These are phyloP conservation scores for Apus apus DNA, from an alignment of 2,113 vertebrate genomes.

Conservation along the genomic window DNA sequence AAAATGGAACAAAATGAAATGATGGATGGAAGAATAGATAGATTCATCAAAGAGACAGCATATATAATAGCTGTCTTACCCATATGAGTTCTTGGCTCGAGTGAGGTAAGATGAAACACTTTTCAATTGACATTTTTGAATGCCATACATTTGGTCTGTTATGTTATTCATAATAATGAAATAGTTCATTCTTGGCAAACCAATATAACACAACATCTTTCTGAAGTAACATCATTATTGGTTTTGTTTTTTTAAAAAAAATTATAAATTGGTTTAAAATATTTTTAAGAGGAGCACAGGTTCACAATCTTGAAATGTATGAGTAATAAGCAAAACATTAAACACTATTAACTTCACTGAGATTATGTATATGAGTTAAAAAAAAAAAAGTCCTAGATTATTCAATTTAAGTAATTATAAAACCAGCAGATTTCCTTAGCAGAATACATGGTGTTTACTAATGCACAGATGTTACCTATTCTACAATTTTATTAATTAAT, in stretches of 20 bases:
- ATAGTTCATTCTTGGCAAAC: slow-evolving; percentile 27
- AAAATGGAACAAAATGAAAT: slow-evolving; percentile 5
- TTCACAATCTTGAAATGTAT: neutral
- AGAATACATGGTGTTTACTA: neutral
- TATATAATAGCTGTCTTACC: neutral
- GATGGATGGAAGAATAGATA: neutral
- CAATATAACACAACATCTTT: neutral
- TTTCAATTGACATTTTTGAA: neutral
- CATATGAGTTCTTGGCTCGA: neutral
- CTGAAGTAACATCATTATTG: neutral
- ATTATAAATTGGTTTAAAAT: neutral
- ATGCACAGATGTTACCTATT: neutral
- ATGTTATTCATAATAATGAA: neutral
- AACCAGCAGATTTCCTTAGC: neutral
- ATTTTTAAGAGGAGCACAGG: neutral
- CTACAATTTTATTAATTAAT: neutral
- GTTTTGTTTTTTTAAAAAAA: neutral
- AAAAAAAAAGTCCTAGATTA: neutral
- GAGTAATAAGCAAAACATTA: neutral
- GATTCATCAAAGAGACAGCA: neutral
- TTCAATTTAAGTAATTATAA: neutral
- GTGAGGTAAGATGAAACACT: neutral
- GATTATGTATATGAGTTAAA: neutral
- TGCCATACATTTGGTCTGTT: neutral
- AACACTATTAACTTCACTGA: neutral